phyloP scores from a whole-genome alignment of 2,888 invertebrate species.

The Rhamphomyia laevipes region DNA sequence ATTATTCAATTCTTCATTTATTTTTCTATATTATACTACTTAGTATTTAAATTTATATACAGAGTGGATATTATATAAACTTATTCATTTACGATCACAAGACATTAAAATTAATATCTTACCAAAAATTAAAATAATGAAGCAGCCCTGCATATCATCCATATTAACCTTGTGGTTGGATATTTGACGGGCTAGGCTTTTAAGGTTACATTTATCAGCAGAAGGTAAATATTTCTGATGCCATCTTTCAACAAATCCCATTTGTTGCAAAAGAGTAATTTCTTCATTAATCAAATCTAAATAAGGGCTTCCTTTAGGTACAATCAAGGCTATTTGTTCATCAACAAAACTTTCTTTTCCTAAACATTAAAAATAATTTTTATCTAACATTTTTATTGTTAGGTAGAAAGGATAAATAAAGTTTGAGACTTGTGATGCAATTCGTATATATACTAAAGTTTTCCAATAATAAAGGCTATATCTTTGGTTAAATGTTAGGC shows the following conservation, averaged over 20 bases:
- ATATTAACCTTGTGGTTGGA: constrained; percentile 80
- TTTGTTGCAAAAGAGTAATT: constrained; percentile 68
- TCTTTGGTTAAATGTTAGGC: no score
- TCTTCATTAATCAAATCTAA: constrained; percentile 62
- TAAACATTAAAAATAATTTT: constrained; percentile 21
- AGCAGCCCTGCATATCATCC: constrained; percentile 87
- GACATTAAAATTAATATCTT: no score
- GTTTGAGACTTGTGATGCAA: neutral
- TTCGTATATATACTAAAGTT: neutral
- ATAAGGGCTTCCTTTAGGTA: constrained; percentile 67
- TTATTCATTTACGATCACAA: no score
- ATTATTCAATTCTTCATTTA: no score
- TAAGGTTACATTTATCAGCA: constrained; percentile 68
- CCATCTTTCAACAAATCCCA: constrained; percentile 78
- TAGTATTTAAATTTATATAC: no score
- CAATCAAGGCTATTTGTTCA: constrained; percentile 66
- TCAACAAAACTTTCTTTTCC: constrained; percentile 65
- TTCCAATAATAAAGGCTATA: no score
- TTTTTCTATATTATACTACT: no score
- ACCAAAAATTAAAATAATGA: constrained; percentile 74
- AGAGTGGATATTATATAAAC: no score
- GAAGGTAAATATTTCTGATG: constrained; percentile 61
- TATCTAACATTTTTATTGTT: no score
- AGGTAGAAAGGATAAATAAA: constrained; percentile 6
- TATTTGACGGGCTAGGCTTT: constrained; percentile 50